These are phyloP conservation scores for Pristionchus arcanus DNA, from an alignment of 2,888 invertebrate genomes.

Conservation along the genomic window DNA sequence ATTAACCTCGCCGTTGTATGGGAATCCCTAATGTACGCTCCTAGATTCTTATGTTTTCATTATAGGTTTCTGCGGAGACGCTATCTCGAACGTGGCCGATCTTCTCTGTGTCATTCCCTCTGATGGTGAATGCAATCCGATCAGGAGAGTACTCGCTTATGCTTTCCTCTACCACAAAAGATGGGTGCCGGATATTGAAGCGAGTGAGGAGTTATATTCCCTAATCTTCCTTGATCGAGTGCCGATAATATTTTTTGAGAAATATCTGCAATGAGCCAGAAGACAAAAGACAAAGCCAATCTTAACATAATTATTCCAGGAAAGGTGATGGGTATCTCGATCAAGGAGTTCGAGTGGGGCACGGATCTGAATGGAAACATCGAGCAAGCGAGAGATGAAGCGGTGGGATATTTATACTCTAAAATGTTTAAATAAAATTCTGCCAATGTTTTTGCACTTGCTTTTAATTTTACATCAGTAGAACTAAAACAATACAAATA, in stretches of 20 bases:
- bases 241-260: no score
- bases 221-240: no score
- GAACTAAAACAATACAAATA: not conserved
- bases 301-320: no score
- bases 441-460: not conserved
- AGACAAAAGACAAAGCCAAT: no score
- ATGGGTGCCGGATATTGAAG: not conserved
- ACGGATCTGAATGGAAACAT: slow-evolving; percentile 1
- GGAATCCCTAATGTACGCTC: no score
- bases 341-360: slow-evolving; percentile 16
- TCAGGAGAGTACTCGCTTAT: not conserved
- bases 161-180: slow-evolving; percentile 6
- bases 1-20: no score
- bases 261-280: no score
- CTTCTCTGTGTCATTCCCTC: not conserved
- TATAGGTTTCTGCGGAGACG: slow-evolving; percentile 1
- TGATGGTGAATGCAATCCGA: not conserved
- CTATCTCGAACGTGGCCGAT: not conserved
- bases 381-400: not conserved
- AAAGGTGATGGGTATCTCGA: slow-evolving; percentile 13
- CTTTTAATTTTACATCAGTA: not conserved
- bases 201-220: no score
- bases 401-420: not conserved
- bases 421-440: no score
- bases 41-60: not conserved